phyloP scores from a whole-genome alignment of 2,888 invertebrate species.

The Apodemia hepburni region DNA sequence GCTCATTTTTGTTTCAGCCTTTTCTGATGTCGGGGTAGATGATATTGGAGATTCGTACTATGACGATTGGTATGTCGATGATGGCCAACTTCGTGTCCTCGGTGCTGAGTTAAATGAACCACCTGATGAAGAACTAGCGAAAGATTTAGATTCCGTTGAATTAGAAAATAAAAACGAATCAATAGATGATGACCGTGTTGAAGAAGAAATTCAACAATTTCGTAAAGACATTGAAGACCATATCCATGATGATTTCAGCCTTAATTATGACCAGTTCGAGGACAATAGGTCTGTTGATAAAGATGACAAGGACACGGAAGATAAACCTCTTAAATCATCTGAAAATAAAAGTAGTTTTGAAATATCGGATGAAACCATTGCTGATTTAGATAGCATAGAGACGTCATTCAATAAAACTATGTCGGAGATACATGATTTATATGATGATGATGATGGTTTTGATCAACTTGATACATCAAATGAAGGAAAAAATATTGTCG shows the following conservation, averaged over 20 bases:
- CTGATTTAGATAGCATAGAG: background rate
- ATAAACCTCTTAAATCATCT: background rate
- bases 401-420: background rate
- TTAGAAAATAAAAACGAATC: constrained; percentile 7
- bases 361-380: background rate
- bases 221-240: constrained; percentile 25
- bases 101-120: constrained; percentile 17
- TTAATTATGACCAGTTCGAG: constrained; percentile 48
- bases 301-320: constrained; percentile 27
- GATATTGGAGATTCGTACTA: constrained; percentile 19
- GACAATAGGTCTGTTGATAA: constrained; percentile 47
- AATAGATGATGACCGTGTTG: constrained; percentile 16
- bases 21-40: constrained; percentile 16
- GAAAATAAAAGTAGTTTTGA: constrained; percentile 18
- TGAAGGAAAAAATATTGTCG: background rate
- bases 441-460: constrained; percentile 12
- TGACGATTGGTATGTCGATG: constrained; percentile 34
- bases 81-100: constrained; percentile 23
- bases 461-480: background rate
- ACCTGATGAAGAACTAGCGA: background rate
- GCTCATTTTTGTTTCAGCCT: constrained; percentile 19
- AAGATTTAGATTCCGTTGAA: background rate
- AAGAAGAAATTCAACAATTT: constrained; percentile 29
- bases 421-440: constrained; percentile 15
- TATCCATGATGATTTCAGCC: constrained; percentile 24